Conservation (phyloP, 1,140 invertebrate genomes). For the Lanistes nyassanus region DNA sequence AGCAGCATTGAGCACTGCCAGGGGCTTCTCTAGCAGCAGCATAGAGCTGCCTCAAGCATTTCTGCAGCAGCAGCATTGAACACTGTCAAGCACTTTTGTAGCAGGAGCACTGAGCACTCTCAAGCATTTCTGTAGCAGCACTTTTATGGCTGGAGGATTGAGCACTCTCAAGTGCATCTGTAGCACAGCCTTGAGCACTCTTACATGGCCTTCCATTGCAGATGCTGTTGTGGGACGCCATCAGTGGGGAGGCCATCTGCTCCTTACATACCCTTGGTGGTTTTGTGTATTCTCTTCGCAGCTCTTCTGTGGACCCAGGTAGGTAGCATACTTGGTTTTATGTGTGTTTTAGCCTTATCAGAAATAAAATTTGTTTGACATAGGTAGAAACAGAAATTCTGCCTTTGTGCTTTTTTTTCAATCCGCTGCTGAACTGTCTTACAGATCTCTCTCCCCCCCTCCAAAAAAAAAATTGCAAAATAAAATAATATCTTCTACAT, state of each 20-base stretch:
- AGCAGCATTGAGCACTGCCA: background rate
- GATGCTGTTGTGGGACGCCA: slow-evolving; percentile 72
- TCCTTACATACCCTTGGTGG: slow-evolving; percentile 76
- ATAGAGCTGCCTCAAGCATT: background rate
- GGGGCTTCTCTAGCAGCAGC: too few species aligned
- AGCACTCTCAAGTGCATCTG: too few species aligned
- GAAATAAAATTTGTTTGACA: background rate
- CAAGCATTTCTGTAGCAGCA: too few species aligned
- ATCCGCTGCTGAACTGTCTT: too few species aligned
- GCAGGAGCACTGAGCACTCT: too few species aligned
- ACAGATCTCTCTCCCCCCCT: too few species aligned
- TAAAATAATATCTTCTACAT: too few species aligned
- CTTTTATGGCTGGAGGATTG: too few species aligned
- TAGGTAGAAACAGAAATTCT: too few species aligned
- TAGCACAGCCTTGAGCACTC: too few species aligned
- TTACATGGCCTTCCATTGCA: slow-evolving; percentile 47
- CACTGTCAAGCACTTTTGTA: background rate
- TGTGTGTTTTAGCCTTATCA: background rate
- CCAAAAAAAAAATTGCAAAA: too few species aligned
- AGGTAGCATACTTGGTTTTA: slow-evolving; percentile 44
- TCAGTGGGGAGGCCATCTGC: slow-evolving; percentile 63
- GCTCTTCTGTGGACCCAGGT: slow-evolving; percentile 78
- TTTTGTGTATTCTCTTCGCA: slow-evolving; percentile 73
- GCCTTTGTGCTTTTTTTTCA: background rate
- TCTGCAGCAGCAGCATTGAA: background rate